Evolutionary conservation across 2,888 invertebrate genomes (phyloP).

Genomic region (Leptarthrus brevirostris): DNA sequence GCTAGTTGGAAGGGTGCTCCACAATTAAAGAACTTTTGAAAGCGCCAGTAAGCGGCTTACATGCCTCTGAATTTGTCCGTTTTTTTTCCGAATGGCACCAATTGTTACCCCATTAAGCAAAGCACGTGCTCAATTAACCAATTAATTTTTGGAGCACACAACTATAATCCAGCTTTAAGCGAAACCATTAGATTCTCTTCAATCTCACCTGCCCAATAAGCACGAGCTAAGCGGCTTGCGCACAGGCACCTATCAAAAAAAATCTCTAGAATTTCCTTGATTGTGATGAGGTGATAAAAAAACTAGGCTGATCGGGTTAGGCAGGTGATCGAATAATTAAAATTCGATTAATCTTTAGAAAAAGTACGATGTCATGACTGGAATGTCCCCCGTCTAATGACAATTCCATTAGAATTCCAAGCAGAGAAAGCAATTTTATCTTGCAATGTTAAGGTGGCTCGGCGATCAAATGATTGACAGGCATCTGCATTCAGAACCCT

Average conservation of each 20-base stretch:
- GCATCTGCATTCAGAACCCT: conserved; percentile 50
- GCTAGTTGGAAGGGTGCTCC: too few species aligned
- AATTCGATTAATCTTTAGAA: conserved; percentile 49
- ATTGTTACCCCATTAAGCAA: conserved; percentile 18
- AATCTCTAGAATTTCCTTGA: conserved; percentile 14
- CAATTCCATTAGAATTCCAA: conserved; percentile 37
- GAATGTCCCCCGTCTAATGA: conserved; percentile 33
- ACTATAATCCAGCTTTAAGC: conserved; percentile 25
- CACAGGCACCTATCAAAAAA: conserved; percentile 11
- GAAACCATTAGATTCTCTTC: not conserved
- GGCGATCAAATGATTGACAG: conserved; percentile 49
- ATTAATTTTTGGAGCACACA: conserved; percentile 5
- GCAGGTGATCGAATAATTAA: conserved; percentile 53
- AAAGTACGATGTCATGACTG: conserved; percentile 14
- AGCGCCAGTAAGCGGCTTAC: not conserved
- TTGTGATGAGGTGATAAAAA: conserved; percentile 7
- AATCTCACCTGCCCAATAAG: conserved; percentile 12
- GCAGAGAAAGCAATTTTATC: not conserved
- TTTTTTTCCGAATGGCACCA: not conserved
- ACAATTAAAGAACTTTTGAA: not conserved
- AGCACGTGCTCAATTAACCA: conserved; percentile 1
- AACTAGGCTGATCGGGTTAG: conserved; percentile 38
- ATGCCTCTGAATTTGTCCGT: not conserved
- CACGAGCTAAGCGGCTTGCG: conserved; percentile 35
- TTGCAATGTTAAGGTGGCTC: not conserved